These are phyloP conservation scores for Darevskia mixta DNA, from an alignment of 2,797 vertebrate species.

Conservation along the genomic window DNA sequence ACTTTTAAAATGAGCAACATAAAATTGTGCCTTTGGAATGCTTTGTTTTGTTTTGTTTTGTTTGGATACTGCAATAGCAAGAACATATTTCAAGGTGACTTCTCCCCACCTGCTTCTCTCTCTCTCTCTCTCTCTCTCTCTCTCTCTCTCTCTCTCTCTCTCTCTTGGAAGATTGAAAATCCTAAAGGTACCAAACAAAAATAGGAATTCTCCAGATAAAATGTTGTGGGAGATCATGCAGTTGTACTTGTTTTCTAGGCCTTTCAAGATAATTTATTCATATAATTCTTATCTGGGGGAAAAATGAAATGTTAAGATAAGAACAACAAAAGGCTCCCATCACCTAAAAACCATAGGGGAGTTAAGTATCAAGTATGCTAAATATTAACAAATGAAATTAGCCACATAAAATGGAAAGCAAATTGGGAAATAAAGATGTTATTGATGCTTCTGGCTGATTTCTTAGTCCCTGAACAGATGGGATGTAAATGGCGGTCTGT, in stretches of 20 bases:
- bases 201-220: constrained; percentile 29
- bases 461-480: constrained; percentile 49
- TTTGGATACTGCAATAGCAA: not conserved
- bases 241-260: constrained; percentile 32
- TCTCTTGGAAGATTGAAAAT: constrained; percentile 24
- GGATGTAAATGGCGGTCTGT: constrained; percentile 64
- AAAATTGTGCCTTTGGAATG: not conserved
- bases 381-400: constrained; percentile 66
- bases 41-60: not conserved
- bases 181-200: constrained; percentile 36
- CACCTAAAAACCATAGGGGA: constrained; percentile 48
- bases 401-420: constrained; percentile 43
- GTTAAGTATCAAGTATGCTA: constrained; percentile 52
- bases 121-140: not conserved
- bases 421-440: constrained; percentile 61
- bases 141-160: not conserved
- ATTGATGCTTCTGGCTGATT: constrained; percentile 54
- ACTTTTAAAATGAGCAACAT: not conserved
- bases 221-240: constrained; percentile 35
- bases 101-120: no score
- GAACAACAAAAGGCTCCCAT: constrained; percentile 24
- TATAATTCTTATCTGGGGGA: constrained; percentile 34
- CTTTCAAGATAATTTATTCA: constrained; percentile 54
- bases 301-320: constrained; percentile 50
- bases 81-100: constrained; percentile 40